phyloP scores from a whole-genome alignment of 2,888 invertebrate genomes.

The Rotaria sp. region DNA sequence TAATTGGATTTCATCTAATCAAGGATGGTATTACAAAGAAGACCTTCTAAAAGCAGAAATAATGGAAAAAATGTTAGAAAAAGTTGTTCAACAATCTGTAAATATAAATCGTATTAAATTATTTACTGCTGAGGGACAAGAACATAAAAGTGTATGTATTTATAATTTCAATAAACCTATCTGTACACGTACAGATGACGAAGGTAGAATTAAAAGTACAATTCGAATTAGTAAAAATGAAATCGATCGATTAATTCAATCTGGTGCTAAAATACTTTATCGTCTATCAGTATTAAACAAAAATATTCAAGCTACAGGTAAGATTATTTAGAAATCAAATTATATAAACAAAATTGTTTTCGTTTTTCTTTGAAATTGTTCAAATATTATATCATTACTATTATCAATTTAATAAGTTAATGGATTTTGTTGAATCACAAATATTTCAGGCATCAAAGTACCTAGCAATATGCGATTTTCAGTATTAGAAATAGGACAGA shows the following conservation, averaged over 20 bases:
- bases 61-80: neutral
- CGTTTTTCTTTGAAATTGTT: too few relatives aligned
- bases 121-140: neutral
- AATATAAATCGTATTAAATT: neutral
- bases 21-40: neutral
- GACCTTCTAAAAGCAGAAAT: neutral
- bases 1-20: neutral
- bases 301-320: neutral
- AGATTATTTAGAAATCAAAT: neutral
- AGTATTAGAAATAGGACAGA: too few relatives aligned
- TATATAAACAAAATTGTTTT: too few relatives aligned
- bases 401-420: too few relatives aligned
- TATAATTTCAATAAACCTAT: neutral
- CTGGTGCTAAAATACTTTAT: neutral
- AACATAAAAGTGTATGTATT: neutral
- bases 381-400: too few relatives aligned
- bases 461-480: too few relatives aligned
- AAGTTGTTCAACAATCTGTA: neutral
- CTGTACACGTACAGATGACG: neutral
- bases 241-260: neutral
- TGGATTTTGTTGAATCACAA: too few relatives aligned
- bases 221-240: neutral
- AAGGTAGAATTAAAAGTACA: conserved; percentile 1
- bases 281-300: neutral
- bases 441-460: too few relatives aligned